Base-by-base conservation (phyloP, 2,113 vertebrate genomes). In the Laterallus jamaicensis region DNA sequence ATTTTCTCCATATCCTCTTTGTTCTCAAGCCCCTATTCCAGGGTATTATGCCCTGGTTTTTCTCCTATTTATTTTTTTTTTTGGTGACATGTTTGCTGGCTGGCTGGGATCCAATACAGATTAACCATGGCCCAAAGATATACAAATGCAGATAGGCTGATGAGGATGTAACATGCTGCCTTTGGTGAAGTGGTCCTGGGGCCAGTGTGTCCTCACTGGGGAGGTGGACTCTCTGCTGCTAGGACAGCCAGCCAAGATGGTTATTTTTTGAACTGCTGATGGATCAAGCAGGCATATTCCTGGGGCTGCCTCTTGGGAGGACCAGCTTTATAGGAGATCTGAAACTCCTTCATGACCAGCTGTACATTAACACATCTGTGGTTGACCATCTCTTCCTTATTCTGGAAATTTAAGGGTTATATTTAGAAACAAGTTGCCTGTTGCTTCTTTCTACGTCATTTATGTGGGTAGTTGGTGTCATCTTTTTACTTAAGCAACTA, bases 401-500 rank as follows among this genome's bases (percentile, higher is more conserved):
- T 93, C 66, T 84, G 68, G 47, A 86, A 88, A 50, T 9, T 9
- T 8, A 32, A 63, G 56, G 25, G 56, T 40, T 91, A 32, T 93
- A 32, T 82, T 94, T 86, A 88, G 91, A 92, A 92, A 44, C n/a
- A 74, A 71, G 82, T 85, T 88, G 40, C 90, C 55, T 31, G 32
- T 74, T 60, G 11, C 28, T 73, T 55, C 40, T 29, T 74, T 52
- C 15, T 82, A 42, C 10, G 13, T 83, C 60, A 50, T 88, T 49
- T 25, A 40, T 25, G 59, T 55, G 71, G 59, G 63, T 24, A 74
- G 67, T 6, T 88, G 76, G 58, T 39, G 4, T 84, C 62, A n/a
- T 50, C 31, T 70, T 62, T 58, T 63, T 74, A 0, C 44, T 69
- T 71, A 37, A 64, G 85, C 71, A 71, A 75, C 29, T 74, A 12